These are phyloP conservation scores for Equus quagga DNA, from an alignment of 2,113 vertebrate species.

Conservation along the genomic window DNA sequence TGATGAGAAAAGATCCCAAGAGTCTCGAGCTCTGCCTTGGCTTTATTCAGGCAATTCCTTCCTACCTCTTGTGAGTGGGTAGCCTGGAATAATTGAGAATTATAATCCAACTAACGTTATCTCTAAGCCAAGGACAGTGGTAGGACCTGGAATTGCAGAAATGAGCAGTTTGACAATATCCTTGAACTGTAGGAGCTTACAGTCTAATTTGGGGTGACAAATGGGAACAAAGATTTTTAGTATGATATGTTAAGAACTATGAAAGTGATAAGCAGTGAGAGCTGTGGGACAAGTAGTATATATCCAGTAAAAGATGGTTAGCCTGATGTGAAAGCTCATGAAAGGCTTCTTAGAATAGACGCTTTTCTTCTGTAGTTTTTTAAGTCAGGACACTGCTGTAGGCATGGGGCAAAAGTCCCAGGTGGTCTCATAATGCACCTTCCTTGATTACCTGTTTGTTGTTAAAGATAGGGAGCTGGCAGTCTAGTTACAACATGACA, in stretches of 20 bases:
- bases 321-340: not conserved
- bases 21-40: not conserved
- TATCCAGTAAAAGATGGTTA: not conserved
- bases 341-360: not conserved
- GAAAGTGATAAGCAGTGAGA: not conserved
- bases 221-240: not conserved
- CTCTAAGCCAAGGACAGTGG: not conserved
- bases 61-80: not conserved
- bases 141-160: not conserved
- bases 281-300: not conserved
- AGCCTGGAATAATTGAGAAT: not conserved
- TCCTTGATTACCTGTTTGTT: not conserved
- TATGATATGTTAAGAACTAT: not conserved
- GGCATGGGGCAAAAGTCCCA: not conserved
- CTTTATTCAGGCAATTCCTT: not conserved
- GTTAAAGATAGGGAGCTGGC: not conserved
- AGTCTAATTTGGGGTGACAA: not conserved
- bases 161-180: not conserved
- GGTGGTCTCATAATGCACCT: not conserved
- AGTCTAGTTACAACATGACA: not conserved
- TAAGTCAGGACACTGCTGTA: not conserved
- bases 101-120: not conserved
- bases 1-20: not conserved
- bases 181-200: not conserved
- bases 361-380: not conserved